Conservation (phyloP, 2,888 invertebrate genomes). For the Epsilonema sp. region DNA sequence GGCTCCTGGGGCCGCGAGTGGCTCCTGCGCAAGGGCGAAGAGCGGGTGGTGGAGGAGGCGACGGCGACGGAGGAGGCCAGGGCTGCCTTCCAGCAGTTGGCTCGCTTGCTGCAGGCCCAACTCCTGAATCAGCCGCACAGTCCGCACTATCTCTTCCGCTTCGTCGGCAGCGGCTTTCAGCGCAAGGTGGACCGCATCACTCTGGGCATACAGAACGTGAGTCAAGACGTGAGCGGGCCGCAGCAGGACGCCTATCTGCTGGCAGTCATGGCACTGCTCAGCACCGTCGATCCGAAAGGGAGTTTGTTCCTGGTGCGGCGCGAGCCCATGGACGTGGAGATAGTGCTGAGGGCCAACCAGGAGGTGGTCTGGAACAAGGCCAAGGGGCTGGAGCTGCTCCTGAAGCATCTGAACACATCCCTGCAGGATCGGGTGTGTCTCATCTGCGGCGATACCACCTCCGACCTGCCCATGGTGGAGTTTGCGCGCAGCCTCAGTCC, state of each 20-base stretch:
- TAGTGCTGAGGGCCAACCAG: constrained; percentile 9
- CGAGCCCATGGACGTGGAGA: constrained; percentile 22
- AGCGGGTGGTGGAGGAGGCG: constrained; percentile 19
- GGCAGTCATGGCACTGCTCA: neutral
- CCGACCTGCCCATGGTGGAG: constrained; percentile 25
- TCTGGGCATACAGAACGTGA: constrained; percentile 26
- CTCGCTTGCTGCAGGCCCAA: neutral
- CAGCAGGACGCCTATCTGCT: constrained; percentile 16
- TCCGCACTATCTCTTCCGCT: constrained; percentile 13
- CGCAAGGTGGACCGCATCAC: constrained; percentile 24
- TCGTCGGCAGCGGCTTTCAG: constrained; percentile 27
- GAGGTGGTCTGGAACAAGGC: constrained; percentile 5
- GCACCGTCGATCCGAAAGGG: neutral
- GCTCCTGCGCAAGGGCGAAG: constrained; percentile 2
- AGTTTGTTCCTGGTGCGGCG: neutral
- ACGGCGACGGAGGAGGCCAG: constrained; percentile 14
- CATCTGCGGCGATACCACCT: constrained; percentile 24
- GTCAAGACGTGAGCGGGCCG: constrained; percentile 14
- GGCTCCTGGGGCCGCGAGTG: constrained; percentile 24
- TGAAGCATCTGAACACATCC: neutral
- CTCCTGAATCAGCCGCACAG: neutral
- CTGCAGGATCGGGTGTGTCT: constrained; percentile 12
- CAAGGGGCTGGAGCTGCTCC: constrained; percentile 10
- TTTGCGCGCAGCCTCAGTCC: neutral
- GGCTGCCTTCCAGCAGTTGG: neutral